These are phyloP conservation scores for Knipowitschia caucasica DNA, from an alignment of 2,797 vertebrate species.

Conservation along the genomic window DNA sequence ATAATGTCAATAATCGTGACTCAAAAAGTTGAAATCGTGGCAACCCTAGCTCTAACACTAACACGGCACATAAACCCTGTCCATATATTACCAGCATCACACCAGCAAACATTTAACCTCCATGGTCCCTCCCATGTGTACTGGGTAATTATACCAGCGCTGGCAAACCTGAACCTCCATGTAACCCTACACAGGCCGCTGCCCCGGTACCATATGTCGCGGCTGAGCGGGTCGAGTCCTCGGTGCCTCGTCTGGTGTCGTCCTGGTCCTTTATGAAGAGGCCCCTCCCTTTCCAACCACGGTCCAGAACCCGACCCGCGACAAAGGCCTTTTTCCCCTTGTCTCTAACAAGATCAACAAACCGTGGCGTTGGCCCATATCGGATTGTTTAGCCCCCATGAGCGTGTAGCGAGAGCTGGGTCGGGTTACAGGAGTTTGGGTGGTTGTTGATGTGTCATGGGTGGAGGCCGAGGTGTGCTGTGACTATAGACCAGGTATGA, in stretches of 20 bases:
- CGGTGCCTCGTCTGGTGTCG: neutral
- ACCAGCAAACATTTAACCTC: slow-evolving; percentile 6
- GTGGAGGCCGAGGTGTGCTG: slow-evolving; percentile 10
- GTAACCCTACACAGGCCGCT: slow-evolving; percentile 10
- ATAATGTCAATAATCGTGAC: no score
- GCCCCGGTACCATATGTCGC: slow-evolving; percentile 12
- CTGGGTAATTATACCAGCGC: slow-evolving; percentile 6
- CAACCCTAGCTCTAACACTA: no score
- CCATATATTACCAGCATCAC: neutral
- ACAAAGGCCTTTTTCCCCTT: slow-evolving; percentile 1
- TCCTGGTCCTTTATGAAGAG: neutral
- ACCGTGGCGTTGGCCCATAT: slow-evolving; percentile 6
- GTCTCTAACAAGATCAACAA: neutral
- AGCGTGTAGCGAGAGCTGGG: slow-evolving; percentile 13
- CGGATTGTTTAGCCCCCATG: slow-evolving; percentile 1
- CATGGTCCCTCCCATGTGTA: neutral
- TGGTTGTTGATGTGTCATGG: slow-evolving; percentile 5
- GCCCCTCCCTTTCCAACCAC: neutral
- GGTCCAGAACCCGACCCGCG: neutral
- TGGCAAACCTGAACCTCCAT: slow-evolving; percentile 21
- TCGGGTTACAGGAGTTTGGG: slow-evolving; percentile 31
- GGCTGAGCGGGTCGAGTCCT: slow-evolving; percentile 9
- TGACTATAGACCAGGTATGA: no score
- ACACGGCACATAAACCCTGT: no score
- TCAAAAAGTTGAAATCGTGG: no score